phyloP scores from a whole-genome alignment of 2,888 invertebrate species.

The Folsomia candida region DNA sequence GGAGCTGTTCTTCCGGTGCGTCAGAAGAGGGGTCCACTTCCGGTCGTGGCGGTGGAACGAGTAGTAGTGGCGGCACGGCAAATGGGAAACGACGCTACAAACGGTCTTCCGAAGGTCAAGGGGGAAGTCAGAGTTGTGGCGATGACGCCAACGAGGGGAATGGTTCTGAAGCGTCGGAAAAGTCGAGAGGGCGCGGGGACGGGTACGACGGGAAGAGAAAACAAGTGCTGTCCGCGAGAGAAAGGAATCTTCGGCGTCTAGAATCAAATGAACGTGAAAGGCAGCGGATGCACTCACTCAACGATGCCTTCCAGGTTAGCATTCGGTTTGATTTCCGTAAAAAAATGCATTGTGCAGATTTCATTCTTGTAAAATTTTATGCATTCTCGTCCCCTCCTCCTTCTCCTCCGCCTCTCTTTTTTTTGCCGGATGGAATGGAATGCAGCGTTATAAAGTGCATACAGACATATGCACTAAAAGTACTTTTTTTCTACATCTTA shows the following conservation, averaged over 20 bases:
- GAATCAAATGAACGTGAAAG: conserved; percentile 89
- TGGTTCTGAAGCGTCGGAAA: conserved; percentile 46
- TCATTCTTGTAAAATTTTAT: neutral
- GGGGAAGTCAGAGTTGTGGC: conserved; percentile 9
- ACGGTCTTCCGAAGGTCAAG: neutral
- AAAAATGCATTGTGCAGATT: neutral
- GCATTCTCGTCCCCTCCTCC: neutral
- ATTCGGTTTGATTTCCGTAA: neutral
- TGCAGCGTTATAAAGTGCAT: too few relatives aligned
- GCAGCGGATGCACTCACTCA: conserved; percentile 88
- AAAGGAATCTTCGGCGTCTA: conserved; percentile 77
- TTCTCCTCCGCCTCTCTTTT: too few relatives aligned
- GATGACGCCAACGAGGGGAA: conserved; percentile 41
- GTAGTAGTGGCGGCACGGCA: neutral
- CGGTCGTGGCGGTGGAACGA: neutral
- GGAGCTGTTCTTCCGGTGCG: conserved; percentile 40
- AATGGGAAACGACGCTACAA: neutral
- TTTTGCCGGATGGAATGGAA: too few relatives aligned
- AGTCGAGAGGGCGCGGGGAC: conserved; percentile 37
- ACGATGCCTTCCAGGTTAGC: conserved; percentile 82
- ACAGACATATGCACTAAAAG: too few relatives aligned
- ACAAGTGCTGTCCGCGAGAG: conserved; percentile 75
- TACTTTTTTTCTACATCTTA: too few relatives aligned
- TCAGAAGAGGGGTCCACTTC: neutral
- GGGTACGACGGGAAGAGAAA: conserved; percentile 57